Evolutionary conservation across 1,140 invertebrate genomes (phyloP).

Genomic region (Tenebrio molitor): DNA sequence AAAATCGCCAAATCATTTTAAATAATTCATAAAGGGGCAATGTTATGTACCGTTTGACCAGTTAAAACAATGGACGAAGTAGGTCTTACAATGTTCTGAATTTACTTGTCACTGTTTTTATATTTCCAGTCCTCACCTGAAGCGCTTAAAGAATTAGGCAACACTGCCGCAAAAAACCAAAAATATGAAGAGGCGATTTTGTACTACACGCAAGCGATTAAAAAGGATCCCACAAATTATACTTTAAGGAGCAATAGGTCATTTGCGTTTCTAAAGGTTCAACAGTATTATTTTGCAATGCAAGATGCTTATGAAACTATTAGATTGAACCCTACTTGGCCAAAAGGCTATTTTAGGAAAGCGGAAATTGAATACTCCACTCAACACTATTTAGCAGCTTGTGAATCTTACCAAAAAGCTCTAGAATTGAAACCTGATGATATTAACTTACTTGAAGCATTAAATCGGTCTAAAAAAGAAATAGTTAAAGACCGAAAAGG

Average conservation of each 20-base stretch:
- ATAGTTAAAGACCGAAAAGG: slow-evolving; percentile 72
- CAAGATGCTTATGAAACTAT: slow-evolving; percentile 85
- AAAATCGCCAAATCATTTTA: not conserved
- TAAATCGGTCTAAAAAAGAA: slow-evolving; percentile 74
- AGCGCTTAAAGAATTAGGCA: slow-evolving; percentile 79
- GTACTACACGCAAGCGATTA: slow-evolving; percentile 85
- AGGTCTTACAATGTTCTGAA: not conserved
- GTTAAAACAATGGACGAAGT: slow-evolving; percentile 9
- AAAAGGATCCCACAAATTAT: slow-evolving; percentile 79
- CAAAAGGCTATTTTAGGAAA: slow-evolving; percentile 87
- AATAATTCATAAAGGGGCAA: too few species aligned
- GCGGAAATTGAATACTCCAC: slow-evolving; percentile 83
- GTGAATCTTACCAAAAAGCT: slow-evolving; percentile 79
- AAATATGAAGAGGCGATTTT: slow-evolving; percentile 83
- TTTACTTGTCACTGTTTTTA: too few species aligned
- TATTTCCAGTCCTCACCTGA: slow-evolving; percentile 55
- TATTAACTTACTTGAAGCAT: slow-evolving; percentile 74
- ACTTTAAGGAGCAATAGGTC: slow-evolving; percentile 85
- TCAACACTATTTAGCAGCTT: slow-evolving; percentile 77
- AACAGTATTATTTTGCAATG: slow-evolving; percentile 82
- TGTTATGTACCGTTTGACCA: not conserved
- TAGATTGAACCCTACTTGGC: slow-evolving; percentile 81
- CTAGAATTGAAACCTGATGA: slow-evolving; percentile 79
- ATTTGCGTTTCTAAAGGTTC: slow-evolving; percentile 81
- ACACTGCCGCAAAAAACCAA: slow-evolving; percentile 80